Evolutionary conservation across 2,888 invertebrate genomes (phyloP).

Genomic region (Sycophila texana): DNA sequence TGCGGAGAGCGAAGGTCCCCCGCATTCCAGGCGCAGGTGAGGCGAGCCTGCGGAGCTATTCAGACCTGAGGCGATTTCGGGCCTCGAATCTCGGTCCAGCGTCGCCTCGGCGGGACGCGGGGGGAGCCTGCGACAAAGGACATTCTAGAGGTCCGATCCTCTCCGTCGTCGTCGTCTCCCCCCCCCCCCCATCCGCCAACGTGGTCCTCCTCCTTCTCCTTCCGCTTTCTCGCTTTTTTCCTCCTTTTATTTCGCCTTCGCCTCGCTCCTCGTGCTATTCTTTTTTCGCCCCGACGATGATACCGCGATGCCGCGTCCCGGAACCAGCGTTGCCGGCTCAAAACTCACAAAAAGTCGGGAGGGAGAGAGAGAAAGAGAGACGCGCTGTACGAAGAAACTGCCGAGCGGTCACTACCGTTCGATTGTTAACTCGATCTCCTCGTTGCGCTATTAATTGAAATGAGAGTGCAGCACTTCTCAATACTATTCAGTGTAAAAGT

Average conservation of each 20-base stretch:
- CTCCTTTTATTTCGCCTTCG: constrained; percentile 43
- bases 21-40: constrained; percentile 22
- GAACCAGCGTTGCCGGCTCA: constrained; percentile 43
- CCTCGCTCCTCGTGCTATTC: constrained; percentile 31
- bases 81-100: constrained; percentile 6
- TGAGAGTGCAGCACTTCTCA: no score
- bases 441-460: no score
- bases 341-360: background rate
- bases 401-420: background rate
- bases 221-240: constrained; percentile 58
- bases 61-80: constrained; percentile 52
- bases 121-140: constrained; percentile 69
- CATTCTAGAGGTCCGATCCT: constrained; percentile 67
- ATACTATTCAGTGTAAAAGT: no score
- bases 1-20: background rate
- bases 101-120: constrained; percentile 6
- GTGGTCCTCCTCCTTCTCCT: constrained; percentile 29
- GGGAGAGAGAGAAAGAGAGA: no score
- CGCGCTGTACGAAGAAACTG: background rate
- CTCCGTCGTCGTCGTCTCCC: constrained; percentile 17
- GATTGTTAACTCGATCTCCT: background rate
- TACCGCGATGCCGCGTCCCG: constrained; percentile 54
- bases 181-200: constrained; percentile 36
- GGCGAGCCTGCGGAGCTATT: constrained; percentile 31
- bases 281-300: constrained; percentile 50